phyloP scores from a whole-genome alignment of 1,140 invertebrate species.

The Bombus consobrinus region DNA sequence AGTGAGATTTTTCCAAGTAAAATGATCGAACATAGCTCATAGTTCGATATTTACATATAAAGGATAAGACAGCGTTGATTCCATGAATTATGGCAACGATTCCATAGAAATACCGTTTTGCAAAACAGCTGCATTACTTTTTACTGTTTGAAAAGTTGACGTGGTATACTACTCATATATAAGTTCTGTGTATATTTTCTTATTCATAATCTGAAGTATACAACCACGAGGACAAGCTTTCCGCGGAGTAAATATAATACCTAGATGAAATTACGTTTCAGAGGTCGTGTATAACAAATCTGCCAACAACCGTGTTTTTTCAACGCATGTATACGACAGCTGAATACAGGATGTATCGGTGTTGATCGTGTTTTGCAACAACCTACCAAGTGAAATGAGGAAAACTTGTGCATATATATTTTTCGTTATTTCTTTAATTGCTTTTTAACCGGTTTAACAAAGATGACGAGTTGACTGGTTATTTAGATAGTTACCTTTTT shows the following conservation, averaged over 20 bases:
- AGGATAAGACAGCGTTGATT: background rate
- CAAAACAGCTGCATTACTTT: background rate
- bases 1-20: background rate
- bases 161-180: no score
- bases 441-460: background rate
- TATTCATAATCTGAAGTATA: background rate
- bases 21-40: constrained; percentile 28
- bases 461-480: background rate
- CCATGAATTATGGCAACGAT: background rate
- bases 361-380: constrained; percentile 4
- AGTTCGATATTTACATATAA: constrained; percentile 1
- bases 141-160: background rate
- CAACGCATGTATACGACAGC: background rate
- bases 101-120: no score
- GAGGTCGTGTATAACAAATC: background rate
- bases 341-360: background rate
- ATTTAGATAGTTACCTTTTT: no score
- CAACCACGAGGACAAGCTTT: background rate
- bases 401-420: background rate
- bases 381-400: background rate
- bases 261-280: constrained; percentile 14
- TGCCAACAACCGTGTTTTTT: background rate
- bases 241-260: background rate
- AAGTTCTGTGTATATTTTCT: background rate
- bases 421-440: background rate